Percentiles rank a stretch among this genome's conserved stretches.
These are phyloP conservation scores for Pseudachorutes palmiensis DNA, from an alignment of 1,140 invertebrate genomes.

Conservation along the genomic window DNA sequence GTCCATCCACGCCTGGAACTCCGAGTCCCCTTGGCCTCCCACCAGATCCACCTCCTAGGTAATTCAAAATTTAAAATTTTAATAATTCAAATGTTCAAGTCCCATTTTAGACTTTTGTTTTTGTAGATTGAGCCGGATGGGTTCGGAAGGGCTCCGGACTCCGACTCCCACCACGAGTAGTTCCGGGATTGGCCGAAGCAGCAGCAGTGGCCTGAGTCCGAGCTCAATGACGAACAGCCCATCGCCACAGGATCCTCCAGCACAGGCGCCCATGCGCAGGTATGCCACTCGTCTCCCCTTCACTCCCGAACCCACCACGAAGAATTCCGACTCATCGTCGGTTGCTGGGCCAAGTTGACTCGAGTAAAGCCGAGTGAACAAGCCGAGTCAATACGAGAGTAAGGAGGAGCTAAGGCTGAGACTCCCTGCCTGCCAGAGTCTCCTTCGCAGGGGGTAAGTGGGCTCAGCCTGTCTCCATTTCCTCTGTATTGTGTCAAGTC, in stretches of 20 bases:
- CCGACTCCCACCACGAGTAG: slow-evolving; percentile 31
- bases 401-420: too few relatives aligned
- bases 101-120: slow-evolving; percentile 7
- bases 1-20: slow-evolving; percentile 31
- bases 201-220: slow-evolving; percentile 32
- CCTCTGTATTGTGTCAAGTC: not conserved
- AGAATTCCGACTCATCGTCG: too few relatives aligned
- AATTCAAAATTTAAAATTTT: slow-evolving; percentile 6
- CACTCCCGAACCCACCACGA: slow-evolving; percentile 37
- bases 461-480: not conserved
- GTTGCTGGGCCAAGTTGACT: too few relatives aligned
- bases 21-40: slow-evolving; percentile 32
- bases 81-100: not conserved
- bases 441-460: not conserved
- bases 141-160: slow-evolving; percentile 29
- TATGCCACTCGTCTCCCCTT: slow-evolving; percentile 37
- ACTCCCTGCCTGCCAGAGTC: not conserved
- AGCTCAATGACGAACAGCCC: slow-evolving; percentile 31
- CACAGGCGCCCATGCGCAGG: slow-evolving; percentile 34
- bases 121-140: slow-evolving; percentile 21
- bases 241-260: slow-evolving; percentile 27
- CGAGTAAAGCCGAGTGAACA: too few relatives aligned
- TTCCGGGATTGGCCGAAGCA: slow-evolving; percentile 24
- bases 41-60: slow-evolving; percentile 38
- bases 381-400: too few relatives aligned